These are phyloP conservation scores for Hirundichthys speculiger DNA, from an alignment of 2,113 vertebrate species.

Conservation along the genomic window DNA sequence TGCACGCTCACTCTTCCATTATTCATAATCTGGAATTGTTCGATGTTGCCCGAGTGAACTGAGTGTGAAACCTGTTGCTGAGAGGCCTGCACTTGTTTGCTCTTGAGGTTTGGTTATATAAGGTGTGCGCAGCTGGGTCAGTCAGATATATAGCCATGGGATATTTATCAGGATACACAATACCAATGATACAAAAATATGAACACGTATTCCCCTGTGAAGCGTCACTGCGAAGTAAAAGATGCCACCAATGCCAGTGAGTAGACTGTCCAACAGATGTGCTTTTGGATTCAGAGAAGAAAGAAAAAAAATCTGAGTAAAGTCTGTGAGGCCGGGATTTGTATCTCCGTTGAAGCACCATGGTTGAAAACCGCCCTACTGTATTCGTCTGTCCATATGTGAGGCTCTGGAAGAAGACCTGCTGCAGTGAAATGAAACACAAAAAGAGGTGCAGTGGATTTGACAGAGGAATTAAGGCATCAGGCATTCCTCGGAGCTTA, in stretches of 20 bases:
- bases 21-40: conserved; percentile 25
- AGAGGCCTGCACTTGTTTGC: conserved; percentile 22
- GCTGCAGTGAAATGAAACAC: conserved; percentile 25
- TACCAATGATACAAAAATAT: conserved; percentile 7
- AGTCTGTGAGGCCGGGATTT: conserved; percentile 28
- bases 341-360: conserved; percentile 10
- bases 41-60: conserved; percentile 13
- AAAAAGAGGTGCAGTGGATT: conserved; percentile 15
- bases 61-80: conserved; percentile 41
- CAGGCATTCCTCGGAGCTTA: not conserved
- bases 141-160: conserved; percentile 23
- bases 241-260: conserved; percentile 9
- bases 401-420: conserved; percentile 24
- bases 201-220: conserved; percentile 3
- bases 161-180: conserved; percentile 39
- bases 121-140: conserved; percentile 17
- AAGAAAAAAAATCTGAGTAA: conserved; percentile 30
- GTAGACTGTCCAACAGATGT: conserved; percentile 16
- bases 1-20: conserved; percentile 4
- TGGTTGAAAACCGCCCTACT: conserved; percentile 13
- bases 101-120: conserved; percentile 47
- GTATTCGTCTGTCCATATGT: not conserved
- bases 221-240: conserved; percentile 26
- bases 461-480: conserved; percentile 36
- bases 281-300: conserved; percentile 35